Conservation (phyloP, 2,888 invertebrate species). For the Anoplius nigerrimus region DNA sequence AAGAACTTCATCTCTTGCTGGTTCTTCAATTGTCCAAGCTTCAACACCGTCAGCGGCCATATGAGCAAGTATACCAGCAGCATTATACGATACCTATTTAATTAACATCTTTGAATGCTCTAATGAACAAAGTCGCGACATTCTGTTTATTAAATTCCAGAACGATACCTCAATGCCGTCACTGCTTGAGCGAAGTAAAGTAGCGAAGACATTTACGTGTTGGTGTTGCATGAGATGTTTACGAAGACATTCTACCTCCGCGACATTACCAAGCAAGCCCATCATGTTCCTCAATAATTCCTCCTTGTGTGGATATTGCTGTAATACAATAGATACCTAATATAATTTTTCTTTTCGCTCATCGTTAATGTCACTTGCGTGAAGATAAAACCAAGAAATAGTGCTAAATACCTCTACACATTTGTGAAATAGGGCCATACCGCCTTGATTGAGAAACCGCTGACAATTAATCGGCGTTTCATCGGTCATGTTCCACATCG, state of each 20-base stretch:
- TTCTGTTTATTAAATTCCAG: slow-evolving; percentile 10
- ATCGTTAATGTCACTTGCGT: slow-evolving; percentile 6
- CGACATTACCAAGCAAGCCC: slow-evolving; percentile 97
- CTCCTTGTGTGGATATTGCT: slow-evolving; percentile 92
- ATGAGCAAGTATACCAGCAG: slow-evolving; percentile 96
- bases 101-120: background rate
- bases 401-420: slow-evolving; percentile 85
- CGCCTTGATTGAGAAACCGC: slow-evolving; percentile 90
- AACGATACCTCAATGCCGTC: slow-evolving; percentile 93
- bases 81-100: slow-evolving; percentile 91
- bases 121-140: background rate
- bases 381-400: background rate
- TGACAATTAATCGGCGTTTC: slow-evolving; percentile 97
- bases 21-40: slow-evolving; percentile 87
- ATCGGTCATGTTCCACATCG: slow-evolving; percentile 99
- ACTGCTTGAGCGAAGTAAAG: slow-evolving; percentile 88
- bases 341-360: slow-evolving; percentile 9
- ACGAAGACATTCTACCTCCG: slow-evolving; percentile 91
- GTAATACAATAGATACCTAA: slow-evolving; percentile 47
- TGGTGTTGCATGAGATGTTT: slow-evolving; percentile 88
- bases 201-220: slow-evolving; percentile 91
- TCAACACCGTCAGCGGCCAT: slow-evolving; percentile 93
- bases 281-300: slow-evolving; percentile 98
- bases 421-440: slow-evolving; percentile 92
- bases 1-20: slow-evolving; percentile 84